Percentiles rank a stretch among this genome's conserved stretches.
Evolutionary conservation across 2,888 invertebrate genomes (phyloP).

Genomic region (Odontocolon sp.): DNA sequence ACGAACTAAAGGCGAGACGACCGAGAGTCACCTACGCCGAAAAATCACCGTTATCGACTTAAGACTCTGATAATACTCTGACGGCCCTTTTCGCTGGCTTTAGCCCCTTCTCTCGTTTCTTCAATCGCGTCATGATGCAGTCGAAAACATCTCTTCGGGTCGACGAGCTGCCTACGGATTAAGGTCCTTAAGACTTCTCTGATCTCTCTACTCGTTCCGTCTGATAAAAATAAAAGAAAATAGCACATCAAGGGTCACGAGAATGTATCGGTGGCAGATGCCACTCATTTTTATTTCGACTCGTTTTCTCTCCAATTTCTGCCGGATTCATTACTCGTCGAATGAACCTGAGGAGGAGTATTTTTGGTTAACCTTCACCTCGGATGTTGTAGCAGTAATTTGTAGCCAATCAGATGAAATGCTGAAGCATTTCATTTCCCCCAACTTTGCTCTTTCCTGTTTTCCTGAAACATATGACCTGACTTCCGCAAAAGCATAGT

Average conservation of each 20-base stretch:
- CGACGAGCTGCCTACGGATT: slow-evolving; percentile 29
- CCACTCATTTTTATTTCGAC: too few relatives aligned
- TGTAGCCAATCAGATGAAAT: too few relatives aligned
- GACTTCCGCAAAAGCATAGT: background rate
- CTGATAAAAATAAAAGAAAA: slow-evolving; percentile 6
- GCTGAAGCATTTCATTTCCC: too few relatives aligned
- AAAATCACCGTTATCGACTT: slow-evolving; percentile 50
- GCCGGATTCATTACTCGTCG: too few relatives aligned
- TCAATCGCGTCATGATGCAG: slow-evolving; percentile 25
- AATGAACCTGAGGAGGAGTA: too few relatives aligned
- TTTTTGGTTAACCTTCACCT: too few relatives aligned
- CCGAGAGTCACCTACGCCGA: slow-evolving; percentile 28
- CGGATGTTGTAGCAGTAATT: too few relatives aligned
- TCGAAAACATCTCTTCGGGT: slow-evolving; percentile 11
- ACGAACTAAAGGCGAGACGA: slow-evolving; percentile 15
- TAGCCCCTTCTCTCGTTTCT: too few relatives aligned
- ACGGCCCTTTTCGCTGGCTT: slow-evolving; percentile 34
- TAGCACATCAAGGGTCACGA: slow-evolving; percentile 24
- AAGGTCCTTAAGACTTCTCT: slow-evolving; percentile 20
- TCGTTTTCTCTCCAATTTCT: background rate
- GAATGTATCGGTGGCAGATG: too few relatives aligned
- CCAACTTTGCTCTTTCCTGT: background rate
- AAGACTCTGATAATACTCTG: slow-evolving; percentile 46
- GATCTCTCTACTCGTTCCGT: slow-evolving; percentile 2
- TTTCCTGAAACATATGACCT: background rate